A percentile compares a stretch with the other conserved stretches of the same genome.
Conservation (phyloP, 2,888 invertebrate species). For the Cistogaster globosa region DNA sequence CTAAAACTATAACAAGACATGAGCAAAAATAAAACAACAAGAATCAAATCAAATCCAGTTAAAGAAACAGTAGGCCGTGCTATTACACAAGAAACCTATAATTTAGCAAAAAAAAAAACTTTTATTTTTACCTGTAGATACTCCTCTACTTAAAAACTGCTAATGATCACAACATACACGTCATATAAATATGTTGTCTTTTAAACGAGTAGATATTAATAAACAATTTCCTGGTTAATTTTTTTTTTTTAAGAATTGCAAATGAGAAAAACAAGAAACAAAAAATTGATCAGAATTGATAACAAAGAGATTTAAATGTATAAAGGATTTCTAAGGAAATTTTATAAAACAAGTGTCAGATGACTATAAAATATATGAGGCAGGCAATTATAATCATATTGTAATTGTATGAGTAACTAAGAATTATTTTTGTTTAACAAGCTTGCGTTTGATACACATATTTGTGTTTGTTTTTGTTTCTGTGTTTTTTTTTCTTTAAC, state of each 20-base stretch:
- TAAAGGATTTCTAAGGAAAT: slow-evolving; percentile 63
- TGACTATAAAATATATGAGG: slow-evolving; percentile 19
- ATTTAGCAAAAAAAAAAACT: slow-evolving; percentile 18
- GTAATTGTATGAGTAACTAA: slow-evolving; percentile 53
- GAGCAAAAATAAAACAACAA: background rate
- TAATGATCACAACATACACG: slow-evolving; percentile 10
- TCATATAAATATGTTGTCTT: slow-evolving; percentile 14
- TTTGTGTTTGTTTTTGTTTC: background rate
- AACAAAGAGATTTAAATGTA: slow-evolving; percentile 44
- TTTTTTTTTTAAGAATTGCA: slow-evolving; percentile 18
- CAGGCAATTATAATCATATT: background rate
- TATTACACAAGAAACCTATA: slow-evolving; percentile 24
- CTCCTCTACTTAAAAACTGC: background rate
- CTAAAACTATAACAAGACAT: slow-evolving; percentile 27
- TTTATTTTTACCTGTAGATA: background rate
- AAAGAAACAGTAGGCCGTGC: slow-evolving; percentile 28
- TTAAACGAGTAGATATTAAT: slow-evolving; percentile 18
- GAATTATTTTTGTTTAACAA: background rate
- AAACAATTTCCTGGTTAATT: slow-evolving; percentile 54
- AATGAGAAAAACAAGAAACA: background rate
- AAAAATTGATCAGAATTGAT: slow-evolving; percentile 15
- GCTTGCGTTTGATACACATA: background rate
- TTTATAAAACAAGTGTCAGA: slow-evolving; percentile 16
- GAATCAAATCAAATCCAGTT: background rate
- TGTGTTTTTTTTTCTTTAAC: slow-evolving; percentile 26